Conservation (phyloP, 2,113 vertebrate species). For the Hipposideros armiger region DNA sequence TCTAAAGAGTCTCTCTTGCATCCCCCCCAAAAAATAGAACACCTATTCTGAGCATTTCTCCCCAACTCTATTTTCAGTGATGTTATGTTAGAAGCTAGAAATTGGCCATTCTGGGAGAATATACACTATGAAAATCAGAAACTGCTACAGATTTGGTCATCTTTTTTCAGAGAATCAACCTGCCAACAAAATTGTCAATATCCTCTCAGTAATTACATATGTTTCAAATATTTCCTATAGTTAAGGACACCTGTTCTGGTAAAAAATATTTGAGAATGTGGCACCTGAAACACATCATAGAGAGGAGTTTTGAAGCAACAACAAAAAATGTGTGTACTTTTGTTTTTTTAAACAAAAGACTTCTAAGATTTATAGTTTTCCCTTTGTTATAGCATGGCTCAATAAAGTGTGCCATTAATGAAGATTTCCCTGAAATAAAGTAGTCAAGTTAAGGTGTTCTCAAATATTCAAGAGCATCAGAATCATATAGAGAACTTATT, state of each 20-base stretch:
- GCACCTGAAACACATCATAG: neutral
- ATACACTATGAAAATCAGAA: neutral
- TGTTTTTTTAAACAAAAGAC: slow-evolving; percentile 8
- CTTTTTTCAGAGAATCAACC: neutral
- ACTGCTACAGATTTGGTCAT: neutral
- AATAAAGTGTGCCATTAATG: neutral
- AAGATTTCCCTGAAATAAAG: neutral
- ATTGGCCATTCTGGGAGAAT: neutral
- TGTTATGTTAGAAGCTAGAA: neutral
- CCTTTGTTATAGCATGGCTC: neutral
- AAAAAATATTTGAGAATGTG: neutral
- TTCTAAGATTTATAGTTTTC: neutral
- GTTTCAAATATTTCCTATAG: neutral
- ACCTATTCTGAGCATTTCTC: neutral
- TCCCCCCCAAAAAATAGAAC: neutral
- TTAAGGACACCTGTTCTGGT: neutral
- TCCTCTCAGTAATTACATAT: neutral
- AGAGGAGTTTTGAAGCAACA: neutral
- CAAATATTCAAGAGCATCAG: neutral
- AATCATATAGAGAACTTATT: neutral
- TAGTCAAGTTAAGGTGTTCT: neutral
- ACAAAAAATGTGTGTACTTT: neutral
- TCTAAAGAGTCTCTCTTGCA: neutral
- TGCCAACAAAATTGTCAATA: neutral
- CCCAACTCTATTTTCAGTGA: slow-evolving; percentile 10